Conservation (phyloP, 2,888 invertebrate species). For the Microplitis deprimator region DNA sequence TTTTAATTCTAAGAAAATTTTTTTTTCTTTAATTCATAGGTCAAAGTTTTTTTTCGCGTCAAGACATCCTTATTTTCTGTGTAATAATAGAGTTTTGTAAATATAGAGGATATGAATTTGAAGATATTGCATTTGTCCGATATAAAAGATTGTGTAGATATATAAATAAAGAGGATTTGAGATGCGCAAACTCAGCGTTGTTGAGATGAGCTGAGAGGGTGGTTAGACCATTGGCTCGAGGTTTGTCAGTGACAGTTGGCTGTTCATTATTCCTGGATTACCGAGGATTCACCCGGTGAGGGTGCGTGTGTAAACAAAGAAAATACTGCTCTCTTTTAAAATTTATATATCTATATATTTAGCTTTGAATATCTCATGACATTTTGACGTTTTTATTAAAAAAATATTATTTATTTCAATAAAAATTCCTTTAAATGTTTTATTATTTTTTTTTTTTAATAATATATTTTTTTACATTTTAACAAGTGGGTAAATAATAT, state of each 20-base stretch:
- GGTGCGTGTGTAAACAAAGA: constrained; percentile 21
- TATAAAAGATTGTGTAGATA: neutral
- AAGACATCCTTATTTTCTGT: too few relatives aligned
- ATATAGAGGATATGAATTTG: neutral
- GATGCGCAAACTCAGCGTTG: constrained; percentile 56
- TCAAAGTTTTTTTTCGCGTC: too few relatives aligned
- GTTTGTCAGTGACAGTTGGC: constrained; percentile 68
- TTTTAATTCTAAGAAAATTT: too few relatives aligned
- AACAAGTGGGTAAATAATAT: too few relatives aligned
- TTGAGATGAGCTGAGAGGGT: constrained; percentile 25
- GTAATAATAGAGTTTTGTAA: neutral
- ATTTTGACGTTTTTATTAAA: neutral
- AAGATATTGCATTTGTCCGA: neutral
- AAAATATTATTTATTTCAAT: neutral
- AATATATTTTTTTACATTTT: too few relatives aligned
- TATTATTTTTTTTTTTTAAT: too few relatives aligned
- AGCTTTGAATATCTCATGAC: neutral
- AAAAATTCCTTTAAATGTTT: too few relatives aligned
- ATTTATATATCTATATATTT: neutral
- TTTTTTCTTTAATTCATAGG: too few relatives aligned
- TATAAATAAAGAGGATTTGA: constrained; percentile 26
- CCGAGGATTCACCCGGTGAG: constrained; percentile 48
- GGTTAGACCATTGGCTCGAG: constrained; percentile 46
- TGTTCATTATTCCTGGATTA: constrained; percentile 70
- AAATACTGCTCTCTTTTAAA: neutral